Conservation (phyloP, 2,888 invertebrate species). For the Lapara coniferarum region DNA sequence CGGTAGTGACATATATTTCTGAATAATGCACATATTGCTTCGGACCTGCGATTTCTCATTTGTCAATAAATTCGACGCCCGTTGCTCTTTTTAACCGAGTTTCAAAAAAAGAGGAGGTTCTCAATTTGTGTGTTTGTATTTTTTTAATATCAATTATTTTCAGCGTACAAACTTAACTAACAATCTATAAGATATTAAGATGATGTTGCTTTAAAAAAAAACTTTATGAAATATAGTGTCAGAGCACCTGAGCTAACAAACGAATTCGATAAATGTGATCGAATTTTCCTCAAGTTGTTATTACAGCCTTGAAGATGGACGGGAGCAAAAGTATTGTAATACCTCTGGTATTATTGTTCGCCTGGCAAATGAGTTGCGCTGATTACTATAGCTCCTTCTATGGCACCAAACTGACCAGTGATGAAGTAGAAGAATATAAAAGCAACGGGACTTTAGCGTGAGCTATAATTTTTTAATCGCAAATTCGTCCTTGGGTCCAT, state of each 20-base stretch:
- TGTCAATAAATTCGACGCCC: too few relatives aligned
- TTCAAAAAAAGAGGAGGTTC: too few relatives aligned
- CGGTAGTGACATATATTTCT: too few relatives aligned
- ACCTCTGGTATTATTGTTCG: background rate
- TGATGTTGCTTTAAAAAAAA: background rate
- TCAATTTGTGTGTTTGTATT: too few relatives aligned
- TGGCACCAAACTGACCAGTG: background rate
- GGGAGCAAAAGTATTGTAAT: background rate
- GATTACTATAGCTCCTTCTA: slow-evolving; percentile 24
- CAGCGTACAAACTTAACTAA: too few relatives aligned
- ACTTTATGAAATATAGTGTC: background rate
- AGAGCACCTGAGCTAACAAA: background rate
- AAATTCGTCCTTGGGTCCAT: too few relatives aligned
- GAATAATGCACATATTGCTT: too few relatives aligned
- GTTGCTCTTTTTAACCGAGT: too few relatives aligned
- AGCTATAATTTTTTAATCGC: background rate
- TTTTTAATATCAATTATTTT: too few relatives aligned
- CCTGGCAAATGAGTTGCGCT: background rate
- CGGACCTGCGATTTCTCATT: too few relatives aligned
- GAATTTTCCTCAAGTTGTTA: background rate
- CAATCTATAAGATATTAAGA: too few relatives aligned
- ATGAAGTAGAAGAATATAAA: slow-evolving; percentile 7
- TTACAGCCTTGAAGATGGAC: background rate
- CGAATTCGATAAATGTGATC: background rate
- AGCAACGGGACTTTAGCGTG: slow-evolving; percentile 26